Evolutionary conservation across 2,888 invertebrate genomes (phyloP), one percentile per base, ranked within the genome.

Genomic region (Brenthis daphne): DNA sequence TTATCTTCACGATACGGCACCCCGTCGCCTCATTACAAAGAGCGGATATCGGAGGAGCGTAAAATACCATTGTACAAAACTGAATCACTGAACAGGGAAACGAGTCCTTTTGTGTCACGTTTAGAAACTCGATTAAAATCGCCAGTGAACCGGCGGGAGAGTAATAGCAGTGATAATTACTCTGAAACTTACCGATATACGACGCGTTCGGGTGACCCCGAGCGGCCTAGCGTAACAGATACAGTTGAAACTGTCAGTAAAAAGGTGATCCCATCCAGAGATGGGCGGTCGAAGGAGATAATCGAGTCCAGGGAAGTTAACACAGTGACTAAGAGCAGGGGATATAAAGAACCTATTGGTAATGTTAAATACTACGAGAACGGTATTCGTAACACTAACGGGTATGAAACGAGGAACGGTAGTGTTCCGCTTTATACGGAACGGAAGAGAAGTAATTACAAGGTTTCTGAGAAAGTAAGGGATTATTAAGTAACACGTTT

Each of bases 151-250:
- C 89, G 96, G 68, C 93, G 95, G 66, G 95, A 95, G 29, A 95
- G 95, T 78, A 94, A 94, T 76, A 95, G 95, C 75, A 95, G 95
- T 73, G 95, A 95, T 73, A 95, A 96, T 80, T 96, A 94, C 82
- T 95, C 95, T 1, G 96, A 96, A 85, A 95, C 95, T 0, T 95
- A 95, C 78, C 94, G 95, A 78, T 95, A 95, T 74, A 94, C 95
- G 8, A 95, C 95, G 14, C 93, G 95, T 72, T 94, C 94, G 11
- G 95, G 94, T 68, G 95, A 96, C 82, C 95, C 95, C 1, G 88
- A 93, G 65, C 87, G 95, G 74, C 95, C 96, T 24, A 95, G 94
- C 78, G 93, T 96, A 66, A 96, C 96, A 33, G 95, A 96, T 79
- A 95, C 95, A 0, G 95, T 95, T 16, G 95, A 95, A 81, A 96